A percentile compares a stretch with the other conserved stretches of the same genome.
These are phyloP conservation scores for Drosophila quadrilineata DNA, from an alignment of 1,140 invertebrate genomes.

Conservation along the genomic window DNA sequence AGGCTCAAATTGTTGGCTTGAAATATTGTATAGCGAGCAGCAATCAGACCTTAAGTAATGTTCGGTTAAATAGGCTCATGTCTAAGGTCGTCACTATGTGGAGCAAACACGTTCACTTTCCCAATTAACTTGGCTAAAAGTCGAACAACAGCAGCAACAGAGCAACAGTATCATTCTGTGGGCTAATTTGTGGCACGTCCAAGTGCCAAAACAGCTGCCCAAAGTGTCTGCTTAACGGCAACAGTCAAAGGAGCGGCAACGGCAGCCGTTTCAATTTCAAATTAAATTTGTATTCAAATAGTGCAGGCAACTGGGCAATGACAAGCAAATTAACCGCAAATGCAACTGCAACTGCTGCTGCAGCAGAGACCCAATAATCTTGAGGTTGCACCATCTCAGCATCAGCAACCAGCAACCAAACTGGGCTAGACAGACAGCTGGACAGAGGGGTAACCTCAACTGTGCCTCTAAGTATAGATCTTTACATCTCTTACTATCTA, in stretches of 20 bases:
- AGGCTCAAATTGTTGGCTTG: too few relatives aligned
- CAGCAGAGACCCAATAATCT: conserved; percentile 34
- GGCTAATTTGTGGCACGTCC: conserved; percentile 74
- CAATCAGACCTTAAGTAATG: conserved; percentile 17
- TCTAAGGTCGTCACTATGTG: conserved; percentile 22
- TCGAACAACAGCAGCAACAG: too few relatives aligned
- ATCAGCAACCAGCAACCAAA: conserved; percentile 52
- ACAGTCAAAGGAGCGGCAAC: conserved; percentile 25
- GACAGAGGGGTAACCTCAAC: conserved; percentile 11
- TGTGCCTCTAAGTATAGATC: too few relatives aligned
- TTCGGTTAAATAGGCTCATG: not conserved
- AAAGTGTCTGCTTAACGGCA: conserved; percentile 41
- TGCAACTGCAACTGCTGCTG: conserved; percentile 37
- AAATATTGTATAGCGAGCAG: too few relatives aligned
- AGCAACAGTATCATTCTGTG: too few relatives aligned
- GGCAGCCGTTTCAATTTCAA: conserved; percentile 71
- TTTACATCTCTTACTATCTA: conserved; percentile 3
- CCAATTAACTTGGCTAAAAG: conserved; percentile 64
- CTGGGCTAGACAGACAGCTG: conserved; percentile 15
- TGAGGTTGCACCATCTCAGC: conserved; percentile 60
- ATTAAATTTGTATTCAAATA: conserved; percentile 79
- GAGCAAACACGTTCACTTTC: conserved; percentile 49
- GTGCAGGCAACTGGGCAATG: conserved; percentile 71
- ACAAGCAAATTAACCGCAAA: conserved; percentile 79
- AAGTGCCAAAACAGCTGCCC: conserved; percentile 62